Conservation (phyloP, 1,140 invertebrate genomes). For the Drosophila triauraria region DNA sequence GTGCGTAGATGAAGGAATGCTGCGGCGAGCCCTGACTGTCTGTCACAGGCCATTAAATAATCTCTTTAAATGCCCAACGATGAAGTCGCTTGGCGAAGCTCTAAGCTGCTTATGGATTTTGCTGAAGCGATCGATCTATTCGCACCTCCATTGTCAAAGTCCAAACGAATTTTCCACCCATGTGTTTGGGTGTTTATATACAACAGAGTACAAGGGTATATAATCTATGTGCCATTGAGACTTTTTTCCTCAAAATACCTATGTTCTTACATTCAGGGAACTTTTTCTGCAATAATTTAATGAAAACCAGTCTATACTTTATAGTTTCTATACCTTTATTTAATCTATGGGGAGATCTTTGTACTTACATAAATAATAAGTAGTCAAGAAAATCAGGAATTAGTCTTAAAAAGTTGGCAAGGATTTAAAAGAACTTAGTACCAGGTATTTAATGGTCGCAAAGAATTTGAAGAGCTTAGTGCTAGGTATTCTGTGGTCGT, state of each 20-base stretch:
- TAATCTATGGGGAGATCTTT: too few species aligned
- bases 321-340: too few species aligned
- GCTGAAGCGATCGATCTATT: slow-evolving; percentile 61
- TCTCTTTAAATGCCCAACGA: slow-evolving; percentile 31
- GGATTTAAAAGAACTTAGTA: neutral
- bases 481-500: neutral
- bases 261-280: too few species aligned
- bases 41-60: slow-evolving; percentile 15
- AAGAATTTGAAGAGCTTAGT: neutral
- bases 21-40: neutral
- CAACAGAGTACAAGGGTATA: neutral
- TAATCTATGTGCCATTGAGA: too few species aligned
- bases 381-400: neutral
- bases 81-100: neutral
- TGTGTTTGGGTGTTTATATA: neutral
- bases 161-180: slow-evolving; percentile 33
- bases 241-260: too few species aligned
- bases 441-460: neutral
- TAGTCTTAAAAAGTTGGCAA: too few species aligned
- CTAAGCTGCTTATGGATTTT: slow-evolving; percentile 60
- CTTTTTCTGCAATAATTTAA: too few species aligned
- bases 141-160: slow-evolving; percentile 73
- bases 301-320: too few species aligned
- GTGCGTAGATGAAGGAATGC: neutral
- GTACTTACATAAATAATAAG: too few species aligned